phyloP scores from a whole-genome alignment of 1,140 invertebrate species.

The Ostrea edulis region DNA sequence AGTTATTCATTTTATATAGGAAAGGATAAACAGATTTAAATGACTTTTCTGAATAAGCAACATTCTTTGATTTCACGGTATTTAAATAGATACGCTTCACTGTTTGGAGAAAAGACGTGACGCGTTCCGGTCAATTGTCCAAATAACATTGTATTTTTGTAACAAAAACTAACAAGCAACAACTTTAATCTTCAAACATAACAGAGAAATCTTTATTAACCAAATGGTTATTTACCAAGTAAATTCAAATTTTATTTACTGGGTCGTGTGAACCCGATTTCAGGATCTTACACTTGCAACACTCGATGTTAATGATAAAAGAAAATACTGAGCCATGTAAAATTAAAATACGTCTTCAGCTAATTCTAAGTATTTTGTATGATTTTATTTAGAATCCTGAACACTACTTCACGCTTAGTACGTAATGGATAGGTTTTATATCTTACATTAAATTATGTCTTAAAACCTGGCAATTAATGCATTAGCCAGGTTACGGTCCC shows the following conservation, averaged over 20 bases:
- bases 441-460: no score
- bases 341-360: background rate
- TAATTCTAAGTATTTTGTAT: no score
- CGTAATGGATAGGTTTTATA: no score
- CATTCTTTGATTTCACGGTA: background rate
- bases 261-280: background rate
- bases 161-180: background rate
- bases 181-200: background rate
- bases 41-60: background rate
- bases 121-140: background rate
- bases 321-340: background rate
- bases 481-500: no score
- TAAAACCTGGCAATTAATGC: no score
- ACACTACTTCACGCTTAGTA: no score
- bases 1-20: no score
- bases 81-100: background rate
- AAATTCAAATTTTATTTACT: background rate
- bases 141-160: no score
- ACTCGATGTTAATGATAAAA: background rate
- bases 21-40: no score
- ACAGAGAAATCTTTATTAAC: background rate
- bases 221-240: background rate
- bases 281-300: background rate
- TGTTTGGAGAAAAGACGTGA: background rate
- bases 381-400: no score